Percentiles rank a stretch among this genome's conserved stretches.
These are phyloP conservation scores for Dendrolimus punctatus DNA, from an alignment of 1,140 invertebrate species.

Conservation along the genomic window DNA sequence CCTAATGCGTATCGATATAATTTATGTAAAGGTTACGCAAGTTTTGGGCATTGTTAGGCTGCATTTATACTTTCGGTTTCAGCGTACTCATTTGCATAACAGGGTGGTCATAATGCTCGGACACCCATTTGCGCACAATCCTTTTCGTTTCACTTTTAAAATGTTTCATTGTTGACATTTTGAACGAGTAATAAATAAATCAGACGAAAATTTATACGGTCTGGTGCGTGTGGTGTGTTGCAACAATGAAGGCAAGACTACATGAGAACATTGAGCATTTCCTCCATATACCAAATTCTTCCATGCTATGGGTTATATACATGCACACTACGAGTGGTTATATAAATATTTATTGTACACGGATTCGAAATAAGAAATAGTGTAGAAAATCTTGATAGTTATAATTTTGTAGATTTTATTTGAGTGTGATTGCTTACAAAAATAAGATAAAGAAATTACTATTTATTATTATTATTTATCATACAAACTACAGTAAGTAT, in stretches of 20 bases:
- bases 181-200: constrained; percentile 66
- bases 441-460: too few relatives aligned
- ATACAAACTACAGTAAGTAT: too few relatives aligned
- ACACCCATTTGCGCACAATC: constrained; percentile 54
- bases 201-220: constrained; percentile 54
- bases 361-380: too few relatives aligned
- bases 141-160: constrained; percentile 68
- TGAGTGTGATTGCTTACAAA: too few relatives aligned
- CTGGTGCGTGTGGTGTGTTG: constrained; percentile 28
- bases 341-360: too few relatives aligned
- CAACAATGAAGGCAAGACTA: constrained; percentile 34
- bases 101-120: constrained; percentile 50
- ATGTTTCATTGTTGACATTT: constrained; percentile 64
- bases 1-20: constrained; percentile 58
- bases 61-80: constrained; percentile 60
- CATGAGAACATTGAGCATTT: too few relatives aligned
- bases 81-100: constrained; percentile 67
- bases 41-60: constrained; percentile 31
- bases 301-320: not conserved
- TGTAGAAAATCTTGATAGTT: too few relatives aligned
- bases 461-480: too few relatives aligned
- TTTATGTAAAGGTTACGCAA: constrained; percentile 64
- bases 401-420: too few relatives aligned
- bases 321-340: too few relatives aligned
- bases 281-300: not conserved